Percentiles rank a stretch among this genome's conserved stretches.
Conservation (phyloP, 2,797 vertebrate genomes). For the Merluccius polli region DNA sequence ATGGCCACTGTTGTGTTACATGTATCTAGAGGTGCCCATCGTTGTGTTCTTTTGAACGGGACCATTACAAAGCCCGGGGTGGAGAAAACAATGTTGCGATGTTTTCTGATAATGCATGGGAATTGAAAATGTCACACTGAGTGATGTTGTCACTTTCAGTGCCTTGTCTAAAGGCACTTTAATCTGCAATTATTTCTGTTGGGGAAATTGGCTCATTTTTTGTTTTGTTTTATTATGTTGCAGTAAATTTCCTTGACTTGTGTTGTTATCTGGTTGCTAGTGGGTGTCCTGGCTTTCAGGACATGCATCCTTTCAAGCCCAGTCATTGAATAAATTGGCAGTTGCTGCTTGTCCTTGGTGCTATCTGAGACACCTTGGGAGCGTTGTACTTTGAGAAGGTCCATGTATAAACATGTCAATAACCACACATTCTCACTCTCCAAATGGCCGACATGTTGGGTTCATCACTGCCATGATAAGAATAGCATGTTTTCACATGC, state of each 20-base stretch:
- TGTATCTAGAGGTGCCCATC: neutral
- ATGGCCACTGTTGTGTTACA: neutral
- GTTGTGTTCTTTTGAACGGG: neutral
- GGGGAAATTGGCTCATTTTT: neutral
- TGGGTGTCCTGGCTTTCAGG: neutral
- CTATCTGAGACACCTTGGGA: neutral
- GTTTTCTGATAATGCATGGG: constrained; percentile 9
- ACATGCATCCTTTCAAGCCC: neutral
- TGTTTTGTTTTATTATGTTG: neutral
- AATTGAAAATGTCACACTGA: constrained; percentile 2
- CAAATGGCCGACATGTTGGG: too few relatives aligned
- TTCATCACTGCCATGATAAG: neutral
- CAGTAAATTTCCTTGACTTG: neutral
- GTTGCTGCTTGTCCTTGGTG: neutral
- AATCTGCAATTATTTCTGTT: neutral
- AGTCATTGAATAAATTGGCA: neutral
- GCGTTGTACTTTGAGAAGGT: neutral
- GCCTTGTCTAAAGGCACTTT: neutral
- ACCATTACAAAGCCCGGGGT: neutral
- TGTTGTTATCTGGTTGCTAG: neutral
- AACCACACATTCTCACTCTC: neutral
- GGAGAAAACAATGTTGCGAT: neutral
- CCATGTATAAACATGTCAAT: neutral
- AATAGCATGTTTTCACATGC: neutral
- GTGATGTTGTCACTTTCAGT: neutral